Base-by-base conservation (phyloP, 2,888 invertebrate species). In the Cantharis nigra region DNA sequence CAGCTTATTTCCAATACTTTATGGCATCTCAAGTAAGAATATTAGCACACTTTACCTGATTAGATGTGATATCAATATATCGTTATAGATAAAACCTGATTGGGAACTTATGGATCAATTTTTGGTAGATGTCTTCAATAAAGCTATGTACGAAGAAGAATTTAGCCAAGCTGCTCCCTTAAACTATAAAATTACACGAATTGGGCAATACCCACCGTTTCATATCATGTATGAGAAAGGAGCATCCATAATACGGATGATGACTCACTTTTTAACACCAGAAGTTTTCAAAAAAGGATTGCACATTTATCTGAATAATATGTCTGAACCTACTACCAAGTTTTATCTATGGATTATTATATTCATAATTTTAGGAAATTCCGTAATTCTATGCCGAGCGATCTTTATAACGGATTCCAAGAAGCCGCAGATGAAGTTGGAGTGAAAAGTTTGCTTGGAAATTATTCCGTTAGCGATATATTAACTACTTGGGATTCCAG, bases 181-280 rank as follows among this genome's bases (percentile, higher is more conserved):
- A 4, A 90, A 91, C 72, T 84, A 87, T 13, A 86, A 89, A 7
- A 91, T 93, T 0, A 90, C 89, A 9, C 91, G 90, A n/a, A 92
- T 92, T 0, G 83, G 84, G 0, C 89, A 92, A 78, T 91, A 93
- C 5, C 88, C 89, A 3, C 63, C 71, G 3, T 26, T 71, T n/a
- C 20, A 74, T 20, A 69, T 75, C 14, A 49, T 75, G 67, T 75
- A 78, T 23, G 18, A 20, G 3, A 78, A 78, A 78, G 78, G 78
- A n/a, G 49, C 49, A n/a, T 49, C 78, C 3, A 69, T 78, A 16
- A 30, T 78, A 13, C 69, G 72, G 13, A 78, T 78, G 78, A 65
- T 28, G 18, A 71, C 63, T 9, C 75, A 78, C 69, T 75, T 78
- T 62, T 26, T 78, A 16, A 78, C 75, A 5, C 23, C n/a, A 13